Percentiles rank a stretch among this genome's conserved stretches.
phyloP scores from a whole-genome alignment of 2,113 vertebrate genomes.

The Ginglymostoma cirratum region DNA sequence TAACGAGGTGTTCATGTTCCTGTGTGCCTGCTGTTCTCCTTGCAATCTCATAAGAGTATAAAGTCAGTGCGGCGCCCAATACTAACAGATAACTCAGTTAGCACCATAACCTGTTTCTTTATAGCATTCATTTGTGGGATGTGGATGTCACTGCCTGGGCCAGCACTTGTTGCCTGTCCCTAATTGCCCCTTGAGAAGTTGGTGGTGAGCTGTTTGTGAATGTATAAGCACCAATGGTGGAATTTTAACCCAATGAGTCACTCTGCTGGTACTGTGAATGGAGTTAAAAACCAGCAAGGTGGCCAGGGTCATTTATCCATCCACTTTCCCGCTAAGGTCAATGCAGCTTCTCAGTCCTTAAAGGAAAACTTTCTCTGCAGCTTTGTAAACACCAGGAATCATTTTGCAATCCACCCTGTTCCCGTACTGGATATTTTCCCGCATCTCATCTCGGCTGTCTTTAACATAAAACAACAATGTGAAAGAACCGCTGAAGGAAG shows the following conservation, averaged over 20 bases:
- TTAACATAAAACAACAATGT: not conserved
- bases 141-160: no score
- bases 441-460: not conserved
- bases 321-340: not conserved
- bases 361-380: not conserved
- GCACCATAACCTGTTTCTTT: not conserved
- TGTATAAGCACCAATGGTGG: not conserved
- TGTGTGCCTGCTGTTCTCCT: not conserved
- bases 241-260: not conserved
- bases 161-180: no score
- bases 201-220: not conserved
- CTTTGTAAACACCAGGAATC: not conserved
- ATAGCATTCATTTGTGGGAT: no score
- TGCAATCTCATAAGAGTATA: not conserved
- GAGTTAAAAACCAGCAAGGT: not conserved
- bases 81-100: not conserved
- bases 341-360: not conserved
- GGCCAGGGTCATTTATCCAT: not conserved
- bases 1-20: not conserved
- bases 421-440: not conserved
- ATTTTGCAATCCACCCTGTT: not conserved
- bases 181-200: no score
- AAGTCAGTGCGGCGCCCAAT: not conserved
- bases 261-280: no score
- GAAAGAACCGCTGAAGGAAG: not conserved